Conservation (phyloP, 2,888 invertebrate species). For the Seira sanloemensis region DNA sequence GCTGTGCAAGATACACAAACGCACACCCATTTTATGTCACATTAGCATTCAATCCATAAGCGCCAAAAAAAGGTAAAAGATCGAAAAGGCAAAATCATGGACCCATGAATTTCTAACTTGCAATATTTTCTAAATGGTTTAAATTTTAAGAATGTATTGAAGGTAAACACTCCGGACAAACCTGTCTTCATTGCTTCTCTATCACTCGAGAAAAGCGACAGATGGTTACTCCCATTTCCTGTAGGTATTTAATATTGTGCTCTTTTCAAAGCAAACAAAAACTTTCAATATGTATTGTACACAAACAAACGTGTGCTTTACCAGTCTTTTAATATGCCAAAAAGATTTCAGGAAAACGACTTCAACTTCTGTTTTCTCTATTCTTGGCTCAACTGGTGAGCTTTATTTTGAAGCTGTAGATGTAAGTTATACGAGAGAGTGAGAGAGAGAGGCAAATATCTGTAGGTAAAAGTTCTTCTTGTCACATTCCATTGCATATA, state of each 20-base stretch:
- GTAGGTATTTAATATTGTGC: not conserved
- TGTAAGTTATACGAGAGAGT: too few species aligned
- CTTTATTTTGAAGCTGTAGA: not conserved
- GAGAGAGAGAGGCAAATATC: too few species aligned
- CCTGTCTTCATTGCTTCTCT: not conserved
- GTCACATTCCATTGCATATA: not conserved
- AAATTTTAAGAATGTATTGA: not conserved
- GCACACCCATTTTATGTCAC: too few species aligned
- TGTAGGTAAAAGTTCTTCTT: not conserved
- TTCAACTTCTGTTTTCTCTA: not conserved
- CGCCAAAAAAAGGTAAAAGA: too few species aligned
- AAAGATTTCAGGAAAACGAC: not conserved
- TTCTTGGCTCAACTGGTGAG: not conserved
- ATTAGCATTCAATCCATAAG: too few species aligned
- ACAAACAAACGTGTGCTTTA: too few species aligned
- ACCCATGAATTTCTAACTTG: too few species aligned
- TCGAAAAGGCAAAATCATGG: too few species aligned
- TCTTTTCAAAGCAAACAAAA: constrained; percentile 1
- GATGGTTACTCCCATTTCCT: not conserved
- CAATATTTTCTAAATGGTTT: too few species aligned
- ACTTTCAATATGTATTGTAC: not conserved
- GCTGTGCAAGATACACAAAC: too few species aligned
- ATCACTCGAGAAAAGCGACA: not conserved
- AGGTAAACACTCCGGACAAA: not conserved
- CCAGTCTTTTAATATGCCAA: not conserved